A percentile compares a stretch with the other conserved stretches of the same genome.
phyloP scores from a whole-genome alignment of 2,888 invertebrate genomes.

The Cremastobaeus sp. region DNA sequence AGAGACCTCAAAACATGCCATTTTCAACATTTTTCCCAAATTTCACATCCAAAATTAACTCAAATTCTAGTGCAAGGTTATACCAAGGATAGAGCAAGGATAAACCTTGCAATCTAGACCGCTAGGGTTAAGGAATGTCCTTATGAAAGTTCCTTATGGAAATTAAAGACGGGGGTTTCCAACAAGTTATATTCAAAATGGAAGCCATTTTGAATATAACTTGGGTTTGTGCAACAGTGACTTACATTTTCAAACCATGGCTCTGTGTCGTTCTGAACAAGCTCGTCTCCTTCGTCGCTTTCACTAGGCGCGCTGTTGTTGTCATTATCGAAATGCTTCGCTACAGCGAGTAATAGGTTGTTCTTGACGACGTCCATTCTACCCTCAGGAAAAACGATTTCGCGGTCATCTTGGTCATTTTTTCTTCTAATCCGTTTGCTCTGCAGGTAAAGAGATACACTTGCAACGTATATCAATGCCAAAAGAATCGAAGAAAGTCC shows the following conservation, averaged over 20 bases:
- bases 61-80: no score
- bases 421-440: constrained; percentile 82
- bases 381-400: constrained; percentile 73
- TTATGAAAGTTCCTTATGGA: no score
- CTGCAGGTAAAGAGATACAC: constrained; percentile 89
- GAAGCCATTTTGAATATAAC: no score
- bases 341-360: constrained; percentile 84
- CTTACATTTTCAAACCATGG: constrained; percentile 71
- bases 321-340: constrained; percentile 81
- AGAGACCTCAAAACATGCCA: no score
- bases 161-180: no score
- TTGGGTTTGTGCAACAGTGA: no score
- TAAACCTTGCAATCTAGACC: no score
- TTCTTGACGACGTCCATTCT: constrained; percentile 85
- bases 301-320: constrained; percentile 71
- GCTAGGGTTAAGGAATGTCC: no score
- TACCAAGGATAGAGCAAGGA: no score
- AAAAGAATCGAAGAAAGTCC: constrained; percentile 90
- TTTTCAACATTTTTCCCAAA: no score
- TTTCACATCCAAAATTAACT: no score
- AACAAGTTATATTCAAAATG: no score
- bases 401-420: constrained; percentile 68
- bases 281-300: constrained; percentile 72
- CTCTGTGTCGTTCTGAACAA: constrained; percentile 69
- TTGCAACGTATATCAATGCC: constrained; percentile 92